Evolutionary conservation across 92 coral and sea anemone genomes (phyloP), one percentile per base, ranked within the genome.

Genomic region (Virgularia gustaviana): DNA sequence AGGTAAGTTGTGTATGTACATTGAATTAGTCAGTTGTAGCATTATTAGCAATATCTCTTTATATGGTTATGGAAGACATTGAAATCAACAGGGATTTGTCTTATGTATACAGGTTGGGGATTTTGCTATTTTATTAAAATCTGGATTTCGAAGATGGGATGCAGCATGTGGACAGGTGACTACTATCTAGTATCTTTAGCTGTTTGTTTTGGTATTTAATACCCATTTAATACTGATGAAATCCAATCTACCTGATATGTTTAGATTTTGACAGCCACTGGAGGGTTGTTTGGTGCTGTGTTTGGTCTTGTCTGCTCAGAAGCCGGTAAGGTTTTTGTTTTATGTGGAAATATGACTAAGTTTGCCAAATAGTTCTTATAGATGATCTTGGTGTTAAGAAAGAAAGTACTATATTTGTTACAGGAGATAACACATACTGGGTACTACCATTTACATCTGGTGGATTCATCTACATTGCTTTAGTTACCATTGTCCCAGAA

Each of bases 401-500:
- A n/a, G n/a, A n/a, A n/a, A n/a, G n/a, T n/a, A n/a, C n/a, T n/a
- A n/a, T n/a, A n/a, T n/a, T n/a, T n/a, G n/a, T n/a, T n/a, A n/a
- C n/a, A 91, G 99, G 96, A 27, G 96, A 94, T 81, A 75, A 91
- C 56, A 87, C 96, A 51, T 89, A 88, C 1, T 89, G 91, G 88
- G 89, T 94, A 39, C 90, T 94, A 6, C 99, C 99, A 0, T 89
- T 94, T 28, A 84, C 95, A 15, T 89, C 99, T 37, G 99, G 99
- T 27, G 99, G 99, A 19, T 94, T 94, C 77, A 85, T 94, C 58
- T 94, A 94, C 45, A 94, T 94, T 76, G 96, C 99, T 25, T 51
- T 94, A 90, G 99, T 94, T 19, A 89, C 94, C 58, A 94, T 94
- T 47, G 89, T 89, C 29, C 99, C 99, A 16, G 99, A 94, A 35